Conservation (phyloP, 2,797 vertebrate species). For the Argentina silus region DNA sequence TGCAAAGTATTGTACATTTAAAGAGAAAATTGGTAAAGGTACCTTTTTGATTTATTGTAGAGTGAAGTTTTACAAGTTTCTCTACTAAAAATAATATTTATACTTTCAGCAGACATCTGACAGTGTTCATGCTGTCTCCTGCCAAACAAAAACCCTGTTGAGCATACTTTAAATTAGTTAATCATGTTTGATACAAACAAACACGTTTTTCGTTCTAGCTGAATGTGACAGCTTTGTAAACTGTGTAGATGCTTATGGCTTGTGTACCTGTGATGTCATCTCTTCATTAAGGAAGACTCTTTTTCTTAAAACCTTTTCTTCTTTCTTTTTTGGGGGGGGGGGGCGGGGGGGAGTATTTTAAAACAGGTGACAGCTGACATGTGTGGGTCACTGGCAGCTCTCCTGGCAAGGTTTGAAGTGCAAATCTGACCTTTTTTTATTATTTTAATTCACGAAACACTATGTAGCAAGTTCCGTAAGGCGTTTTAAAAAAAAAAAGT, state of each 20-base stretch:
- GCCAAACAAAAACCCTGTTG: background rate
- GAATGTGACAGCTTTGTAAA: too few species aligned
- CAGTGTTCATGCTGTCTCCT: background rate
- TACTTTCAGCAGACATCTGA: background rate
- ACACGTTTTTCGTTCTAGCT: background rate
- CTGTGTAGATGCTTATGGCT: too few species aligned
- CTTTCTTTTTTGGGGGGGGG: too few species aligned
- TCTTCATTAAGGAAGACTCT: background rate
- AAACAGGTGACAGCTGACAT: too few species aligned
- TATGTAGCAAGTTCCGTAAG: background rate
- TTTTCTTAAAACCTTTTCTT: too few species aligned
- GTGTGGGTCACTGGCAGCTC: too few species aligned
- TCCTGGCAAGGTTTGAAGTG: background rate
- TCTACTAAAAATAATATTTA: background rate
- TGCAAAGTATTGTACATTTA: too few species aligned
- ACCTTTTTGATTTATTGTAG: background rate
- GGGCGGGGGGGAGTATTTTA: too few species aligned
- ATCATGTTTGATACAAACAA: slow-evolving; percentile 7
- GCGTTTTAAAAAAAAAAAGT: background rate
- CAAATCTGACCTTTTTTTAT: too few species aligned
- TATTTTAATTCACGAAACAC: background rate
- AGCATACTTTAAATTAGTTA: background rate
- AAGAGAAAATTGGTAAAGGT: background rate
- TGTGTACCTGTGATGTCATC: too few species aligned
- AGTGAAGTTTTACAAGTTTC: background rate